phyloP scores from a whole-genome alignment of 1,140 invertebrate genomes.

The Drosophila ananassae region DNA sequence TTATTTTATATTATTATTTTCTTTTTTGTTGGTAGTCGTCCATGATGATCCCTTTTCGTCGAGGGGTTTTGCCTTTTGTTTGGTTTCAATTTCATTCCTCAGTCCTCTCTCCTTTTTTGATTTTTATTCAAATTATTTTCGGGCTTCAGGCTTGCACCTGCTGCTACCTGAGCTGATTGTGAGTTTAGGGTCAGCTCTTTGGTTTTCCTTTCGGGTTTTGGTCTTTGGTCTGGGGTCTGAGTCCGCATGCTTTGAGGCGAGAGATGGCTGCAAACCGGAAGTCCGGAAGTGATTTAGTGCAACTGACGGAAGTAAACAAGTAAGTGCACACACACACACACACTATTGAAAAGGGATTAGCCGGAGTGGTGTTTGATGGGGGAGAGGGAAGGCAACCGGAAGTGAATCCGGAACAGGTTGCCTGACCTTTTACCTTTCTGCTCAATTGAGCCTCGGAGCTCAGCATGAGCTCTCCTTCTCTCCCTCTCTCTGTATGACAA shows the following conservation, averaged over 20 bases:
- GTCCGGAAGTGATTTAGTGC: constrained; percentile 82
- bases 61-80: constrained; percentile 66
- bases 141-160: constrained; percentile 59
- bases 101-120: constrained; percentile 40
- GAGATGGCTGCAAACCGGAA: constrained; percentile 64
- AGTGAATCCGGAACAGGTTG: constrained; percentile 72
- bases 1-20: background rate
- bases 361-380: constrained; percentile 15
- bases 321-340: constrained; percentile 45
- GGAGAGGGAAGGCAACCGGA: constrained; percentile 31
- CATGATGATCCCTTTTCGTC: constrained; percentile 30
- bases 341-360: constrained; percentile 61
- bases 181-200: constrained; percentile 44
- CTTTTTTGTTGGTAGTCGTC: background rate
- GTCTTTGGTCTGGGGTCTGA: background rate
- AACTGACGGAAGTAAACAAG: constrained; percentile 74
- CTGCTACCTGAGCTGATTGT: constrained; percentile 48
- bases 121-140: constrained; percentile 81
- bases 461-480: constrained; percentile 3
- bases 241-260: constrained; percentile 2
- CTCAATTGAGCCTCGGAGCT: constrained; percentile 40
- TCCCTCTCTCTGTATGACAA: constrained; percentile 23
- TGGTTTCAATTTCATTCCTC: constrained; percentile 74
- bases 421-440: constrained; percentile 67
- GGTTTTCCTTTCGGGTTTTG: background rate